A percentile compares a stretch with the other conserved stretches of the same genome.
Conservation (phyloP, 1,140 invertebrate genomes). For the Drosophila tani region DNA sequence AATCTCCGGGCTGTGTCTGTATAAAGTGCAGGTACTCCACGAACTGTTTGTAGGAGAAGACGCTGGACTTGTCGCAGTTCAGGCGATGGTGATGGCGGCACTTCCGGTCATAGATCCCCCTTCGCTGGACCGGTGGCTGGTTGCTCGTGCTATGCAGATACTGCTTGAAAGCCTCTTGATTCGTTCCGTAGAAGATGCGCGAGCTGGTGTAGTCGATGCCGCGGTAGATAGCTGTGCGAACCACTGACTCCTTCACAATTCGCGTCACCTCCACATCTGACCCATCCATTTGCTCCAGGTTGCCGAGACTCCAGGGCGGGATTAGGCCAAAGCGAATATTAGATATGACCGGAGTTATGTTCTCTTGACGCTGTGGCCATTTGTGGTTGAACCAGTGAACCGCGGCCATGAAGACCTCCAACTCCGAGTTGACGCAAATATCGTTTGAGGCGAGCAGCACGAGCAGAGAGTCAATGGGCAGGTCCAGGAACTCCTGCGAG, state of each 20-base stretch:
- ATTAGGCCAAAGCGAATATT: too few species aligned
- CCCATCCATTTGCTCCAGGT: constrained; percentile 23
- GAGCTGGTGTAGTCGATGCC: constrained; percentile 63
- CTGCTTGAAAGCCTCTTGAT: constrained; percentile 45
- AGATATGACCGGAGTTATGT: too few species aligned
- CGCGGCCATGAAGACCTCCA: too few species aligned
- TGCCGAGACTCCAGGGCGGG: constrained; percentile 57
- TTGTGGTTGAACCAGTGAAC: too few species aligned
- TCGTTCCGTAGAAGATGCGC: constrained; percentile 45
- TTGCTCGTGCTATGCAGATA: constrained; percentile 30
- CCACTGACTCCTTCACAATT: constrained; percentile 19
- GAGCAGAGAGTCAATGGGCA: too few species aligned
- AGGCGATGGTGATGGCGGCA: constrained; percentile 64
- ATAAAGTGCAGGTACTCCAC: constrained; percentile 45
- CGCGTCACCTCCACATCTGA: constrained; percentile 18
- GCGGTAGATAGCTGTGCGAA: constrained; percentile 49
- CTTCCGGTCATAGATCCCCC: constrained; percentile 58
- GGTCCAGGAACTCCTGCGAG: too few species aligned
- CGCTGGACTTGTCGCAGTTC: constrained; percentile 35
- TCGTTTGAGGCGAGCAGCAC: too few species aligned
- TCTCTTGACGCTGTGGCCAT: too few species aligned
- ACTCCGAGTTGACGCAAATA: too few species aligned
- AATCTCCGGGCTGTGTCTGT: constrained; percentile 41
- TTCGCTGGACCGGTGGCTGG: constrained; percentile 36
- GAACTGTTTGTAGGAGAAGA: constrained; percentile 46